phyloP scores from a whole-genome alignment of 2,888 invertebrate genomes.

The Onthophagus sagittarius region DNA sequence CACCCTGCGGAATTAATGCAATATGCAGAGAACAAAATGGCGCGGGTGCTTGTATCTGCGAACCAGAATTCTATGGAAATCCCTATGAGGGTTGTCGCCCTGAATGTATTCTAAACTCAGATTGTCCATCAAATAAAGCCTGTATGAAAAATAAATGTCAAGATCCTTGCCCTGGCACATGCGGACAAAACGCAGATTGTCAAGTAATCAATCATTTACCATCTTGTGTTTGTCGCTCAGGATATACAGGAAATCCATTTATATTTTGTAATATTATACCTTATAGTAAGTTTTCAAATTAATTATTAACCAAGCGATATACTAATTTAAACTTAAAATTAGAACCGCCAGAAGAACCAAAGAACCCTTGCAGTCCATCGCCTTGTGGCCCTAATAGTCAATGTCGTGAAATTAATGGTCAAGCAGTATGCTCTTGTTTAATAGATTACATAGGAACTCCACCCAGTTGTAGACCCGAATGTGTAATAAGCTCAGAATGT shows the following conservation, averaged over 20 bases:
- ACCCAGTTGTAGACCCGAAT: conserved; percentile 68
- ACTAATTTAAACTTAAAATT: conserved; percentile 20
- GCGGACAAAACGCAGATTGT: conserved; percentile 66
- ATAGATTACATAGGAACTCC: conserved; percentile 61
- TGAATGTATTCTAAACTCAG: conserved; percentile 55
- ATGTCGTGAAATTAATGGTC: conserved; percentile 65
- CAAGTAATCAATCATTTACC: conserved; percentile 47
- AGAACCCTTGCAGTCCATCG: conserved; percentile 69
- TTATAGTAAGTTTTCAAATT: conserved; percentile 52
- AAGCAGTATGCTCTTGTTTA: conserved; percentile 67
- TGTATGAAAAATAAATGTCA: conserved; percentile 56
- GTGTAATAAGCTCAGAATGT: conserved; percentile 68
- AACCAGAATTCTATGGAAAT: conserved; percentile 53
- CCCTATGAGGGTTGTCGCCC: conserved; percentile 59
- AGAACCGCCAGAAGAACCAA: conserved; percentile 35
- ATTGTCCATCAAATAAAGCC: conserved; percentile 55
- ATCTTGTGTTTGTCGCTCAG: conserved; percentile 51
- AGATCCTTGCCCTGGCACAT: conserved; percentile 58
- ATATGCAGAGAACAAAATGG: conserved; percentile 51
- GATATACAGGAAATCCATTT: conserved; percentile 52
- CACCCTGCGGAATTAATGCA: conserved; percentile 53
- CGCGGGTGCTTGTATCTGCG: conserved; percentile 54
- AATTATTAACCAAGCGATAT: not conserved
- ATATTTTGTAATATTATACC: conserved; percentile 42
- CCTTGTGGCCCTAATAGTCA: conserved; percentile 79